Evolutionary conservation across 1,140 invertebrate species (phyloP), one percentile per base, ranked within the genome.

Genomic region (Camponotus vicinus): DNA sequence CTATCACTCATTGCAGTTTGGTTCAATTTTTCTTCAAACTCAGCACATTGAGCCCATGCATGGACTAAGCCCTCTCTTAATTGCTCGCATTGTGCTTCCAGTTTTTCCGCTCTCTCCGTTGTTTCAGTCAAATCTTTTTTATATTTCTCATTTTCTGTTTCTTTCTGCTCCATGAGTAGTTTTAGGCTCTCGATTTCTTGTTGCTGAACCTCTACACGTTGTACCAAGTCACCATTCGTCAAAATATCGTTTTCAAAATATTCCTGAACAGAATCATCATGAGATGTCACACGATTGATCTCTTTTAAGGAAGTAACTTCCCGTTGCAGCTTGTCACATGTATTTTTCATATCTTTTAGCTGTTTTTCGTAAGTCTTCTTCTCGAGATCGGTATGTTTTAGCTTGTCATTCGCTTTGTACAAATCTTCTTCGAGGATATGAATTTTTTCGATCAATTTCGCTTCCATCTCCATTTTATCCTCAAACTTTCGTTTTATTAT

Each of bases 121-220:
- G 97, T 93, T 92, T 97, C 95, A 77, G 96, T 94, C 59, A 98
- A 96, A 90, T 96, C 94, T 85, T 96, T 95, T 86, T 96, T 95
- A 70, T 96, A 96, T 40, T 96, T 95, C 0, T 93, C 90, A 37
- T 97, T 93, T 88, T 96, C 96, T 87, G 95, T 93, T 7, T 94
- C 92, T n/a, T 90, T 91, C 3, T 88, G 71, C 42, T 92, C 86
- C 1, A 94, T 21, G 2, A 34, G 66, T 0, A 79, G 69, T n/a
- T 90, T 92, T 3, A 94, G 45, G 0, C 86, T 69, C 15, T 80
- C 52, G 2, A 94, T 90, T 40, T 95, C 91, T 11, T 90, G 66
- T 4, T 94, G 86, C 18, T 90, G 88, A 8, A 52, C 52, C 3
- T 92, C 59, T 7, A 90, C 63, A 86, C 70, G 86, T 2, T 52